Evolutionary conservation across 2,888 invertebrate genomes (phyloP), one percentile per base, ranked within the genome.

Genomic region (Gandaritis pyraliata): DNA sequence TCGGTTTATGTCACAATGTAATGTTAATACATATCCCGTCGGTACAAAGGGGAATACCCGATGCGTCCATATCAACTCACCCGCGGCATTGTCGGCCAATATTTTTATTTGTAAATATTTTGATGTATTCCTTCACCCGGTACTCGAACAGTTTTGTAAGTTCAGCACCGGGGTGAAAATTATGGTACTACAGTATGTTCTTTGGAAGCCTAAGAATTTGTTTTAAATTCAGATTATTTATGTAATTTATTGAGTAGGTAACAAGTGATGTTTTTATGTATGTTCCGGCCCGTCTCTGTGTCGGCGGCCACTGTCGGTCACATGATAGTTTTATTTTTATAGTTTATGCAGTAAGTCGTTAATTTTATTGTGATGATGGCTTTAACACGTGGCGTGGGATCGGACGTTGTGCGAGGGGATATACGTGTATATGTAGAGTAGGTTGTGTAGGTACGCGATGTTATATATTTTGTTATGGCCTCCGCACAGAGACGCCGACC

Each of bases 171-270:
- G 33, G 62, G 68, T 71, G 72, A 70, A 61, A 66, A 69, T 60
- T 68, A 77, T 72, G 79, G 78, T 78, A 78, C 76, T 80, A 78
- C 74, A 64, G 77, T 76, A 78, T 82, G 82, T 87, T 83, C 82
- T 82, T 84, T 83, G 83, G 78, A 90, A 87, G 89, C 90, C 90
- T 90, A 90, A 90, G 90, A 90, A 87, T 90, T 87, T 92, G 87
- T 72, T 80, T 90, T 86, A 84, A 87, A 88, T 88, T 89, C 88
- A 90, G 87, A 91, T 90, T 85, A 89, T 91, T 91, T 92, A 92
- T 90, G 85, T 91, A 90, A 90, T 84, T 90, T 90, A 90, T 90
- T 90, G 84, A 82, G 80, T 91, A 90, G 87, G 87, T 89, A 86
- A 85, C 84, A 77, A 56, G 59, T 60, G 56, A 83, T 78, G 79